Base-by-base conservation (phyloP, 1,140 invertebrate species). In the Zeugodacus cucurbitae region DNA sequence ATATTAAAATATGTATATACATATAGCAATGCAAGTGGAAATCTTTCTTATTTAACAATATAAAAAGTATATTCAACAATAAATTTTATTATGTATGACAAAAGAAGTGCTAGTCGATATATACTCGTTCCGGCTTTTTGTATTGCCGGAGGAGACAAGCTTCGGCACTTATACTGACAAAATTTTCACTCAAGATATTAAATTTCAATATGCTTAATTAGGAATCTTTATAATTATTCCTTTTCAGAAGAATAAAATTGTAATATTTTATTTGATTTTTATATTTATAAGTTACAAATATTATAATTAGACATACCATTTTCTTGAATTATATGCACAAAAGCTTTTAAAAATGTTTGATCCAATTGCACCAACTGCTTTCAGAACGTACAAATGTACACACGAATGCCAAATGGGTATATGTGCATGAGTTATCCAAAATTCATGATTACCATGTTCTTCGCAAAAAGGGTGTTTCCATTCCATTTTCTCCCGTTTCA, bases 331-430 rank as follows among this genome's bases (percentile, higher is more conserved):
- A 48, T 82, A 82, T 82, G 37, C 74, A 82, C 41, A 48, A 41
- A 82, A 82, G 41, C 41, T 82, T 29, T 37, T 22, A 48, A 48
- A 82, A 82, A 82, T 22, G 41, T 11, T 82, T 48, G 41, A 82
- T 82, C 20, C 44, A 82, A 82, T 82, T 82, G 41, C 74, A 48
- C 74, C 74, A 82, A 82, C 37, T 82, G 74, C 74, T 82, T 82
- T 48, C 74, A 82, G 74, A 82, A 82, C 74, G 74, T 82, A 82
- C 74, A 82, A 82, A 82, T 82, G 22, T 48, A 82, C 74, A 82
- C 74, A 82, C 74, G 74, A 82, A 44, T 48, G 14, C n/a, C 74
- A 54, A 82, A 44, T 82, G 74, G 41, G 41, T 82, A 82, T 82
- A 82, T 82, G 74, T 82, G 41, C 41, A 48, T 82, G 74, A 82